Base-by-base conservation (phyloP, 2,888 invertebrate species). In the Morpho deidamia region DNA sequence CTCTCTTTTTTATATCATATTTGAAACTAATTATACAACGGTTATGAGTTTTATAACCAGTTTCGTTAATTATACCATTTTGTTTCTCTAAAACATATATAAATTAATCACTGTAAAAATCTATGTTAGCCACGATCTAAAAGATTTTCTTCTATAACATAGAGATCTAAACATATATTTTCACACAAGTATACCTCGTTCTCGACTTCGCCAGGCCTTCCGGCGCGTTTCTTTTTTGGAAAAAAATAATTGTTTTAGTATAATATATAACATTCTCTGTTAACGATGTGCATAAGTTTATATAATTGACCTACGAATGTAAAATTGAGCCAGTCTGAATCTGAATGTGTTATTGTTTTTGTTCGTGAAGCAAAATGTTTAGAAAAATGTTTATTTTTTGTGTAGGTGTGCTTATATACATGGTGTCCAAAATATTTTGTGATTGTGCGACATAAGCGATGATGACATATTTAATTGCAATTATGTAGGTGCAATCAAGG, bases 161-260 rank as follows among this genome's bases (percentile, higher is more conserved):
- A 74, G 76, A 68, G 64, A 68, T 81, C 83, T 86, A 86, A 82
- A 87, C 87, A 87, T 81, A 78, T 83, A 86, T 72, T 78, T 81
- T 67, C 87, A 87, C 88, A 87, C 85, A 76, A 71, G 69, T 81
- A 77, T 89, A 86, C 88, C 94, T 94, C 95, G 88, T 95, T 94
- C 90, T 92, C 78, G 91, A 95, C 91, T 92, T 93, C 94, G 86
- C 95, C 95, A 81, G 95, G 95, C 83, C 95, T 94, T 88, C 91
- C 92, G 50, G 50, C 50, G 87, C 92, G 92, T 90, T 92, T 91
- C 91, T 92, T 92, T 88, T 90, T 88, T 91, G 89, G 89, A 90
- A 90, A 76, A 90, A 87, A 89, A 83, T 73, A 83, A 77, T 72
- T 72, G 73, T 76, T 82, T 85, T 86, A 85, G 88, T 85, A 79